Percentiles rank a stretch among this genome's conserved stretches.
phyloP scores from a whole-genome alignment of 2,797 vertebrate species.

The Melanogrammus aeglefinus region DNA sequence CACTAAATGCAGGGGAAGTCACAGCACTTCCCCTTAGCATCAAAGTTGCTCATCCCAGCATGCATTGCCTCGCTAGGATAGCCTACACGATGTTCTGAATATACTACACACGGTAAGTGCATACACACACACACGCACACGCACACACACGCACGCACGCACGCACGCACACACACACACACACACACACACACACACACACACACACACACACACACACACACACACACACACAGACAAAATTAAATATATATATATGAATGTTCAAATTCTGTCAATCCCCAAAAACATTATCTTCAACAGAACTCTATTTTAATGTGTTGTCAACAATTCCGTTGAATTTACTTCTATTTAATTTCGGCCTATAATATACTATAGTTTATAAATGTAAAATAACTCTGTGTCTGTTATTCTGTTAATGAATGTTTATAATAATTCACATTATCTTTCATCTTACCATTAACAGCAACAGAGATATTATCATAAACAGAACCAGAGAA shows the following conservation, averaged over 20 bases:
- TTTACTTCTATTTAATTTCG: too few species aligned
- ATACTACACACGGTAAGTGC: constrained; percentile 20
- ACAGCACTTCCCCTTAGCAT: constrained; percentile 62
- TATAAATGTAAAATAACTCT: too few species aligned
- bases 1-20: constrained; percentile 42
- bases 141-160: constrained; percentile 20
- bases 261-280: background rate
- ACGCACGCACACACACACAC: constrained; percentile 5
- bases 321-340: too few species aligned
- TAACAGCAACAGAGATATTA: background rate
- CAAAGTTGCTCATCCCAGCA: constrained; percentile 54
- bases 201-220: background rate
- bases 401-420: too few species aligned
- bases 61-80: constrained; percentile 48
- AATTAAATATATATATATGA: background rate
- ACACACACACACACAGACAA: constrained; percentile 1
- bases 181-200: background rate
- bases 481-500: background rate
- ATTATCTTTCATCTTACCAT: background rate
- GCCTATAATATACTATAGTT: too few species aligned
- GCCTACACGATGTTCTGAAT: constrained; percentile 32
- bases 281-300: too few species aligned
- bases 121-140: constrained; percentile 29
- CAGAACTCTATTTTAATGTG: too few species aligned
- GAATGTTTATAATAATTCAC: background rate